These are phyloP conservation scores for Atherix ibis DNA, from an alignment of 2,888 invertebrate genomes.

Conservation along the genomic window DNA sequence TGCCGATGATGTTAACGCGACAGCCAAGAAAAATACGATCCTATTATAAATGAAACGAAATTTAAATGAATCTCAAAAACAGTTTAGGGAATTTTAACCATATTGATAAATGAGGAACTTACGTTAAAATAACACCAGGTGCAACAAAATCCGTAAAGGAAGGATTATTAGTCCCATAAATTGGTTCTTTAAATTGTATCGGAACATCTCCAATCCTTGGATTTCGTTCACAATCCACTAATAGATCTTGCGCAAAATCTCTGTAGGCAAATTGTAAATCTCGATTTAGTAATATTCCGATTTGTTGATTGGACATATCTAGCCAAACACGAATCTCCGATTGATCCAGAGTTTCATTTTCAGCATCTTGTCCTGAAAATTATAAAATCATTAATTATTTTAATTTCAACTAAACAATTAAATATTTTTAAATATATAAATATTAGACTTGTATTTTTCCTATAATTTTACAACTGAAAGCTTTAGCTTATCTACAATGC, in stretches of 20 bases:
- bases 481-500: not conserved
- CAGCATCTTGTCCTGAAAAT: conserved; percentile 50
- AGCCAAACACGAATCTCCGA: conserved; percentile 81
- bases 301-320: conserved; percentile 93
- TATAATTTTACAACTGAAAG: too few species aligned
- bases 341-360: conserved; percentile 71
- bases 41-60: conserved; percentile 35
- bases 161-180: conserved; percentile 76
- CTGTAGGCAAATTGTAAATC: conserved; percentile 75
- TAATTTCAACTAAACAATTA: too few species aligned
- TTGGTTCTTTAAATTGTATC: conserved; percentile 75
- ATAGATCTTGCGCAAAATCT: conserved; percentile 61
- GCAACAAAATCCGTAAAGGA: conserved; percentile 94
- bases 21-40: conserved; percentile 91
- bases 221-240: conserved; percentile 60
- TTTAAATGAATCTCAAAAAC: not conserved
- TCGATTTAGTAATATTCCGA: conserved; percentile 74
- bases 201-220: conserved; percentile 77
- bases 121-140: conserved; percentile 88
- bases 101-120: conserved; percentile 24
- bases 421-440: too few species aligned
- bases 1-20: conserved; percentile 83
- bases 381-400: not conserved
- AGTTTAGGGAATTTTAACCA: not conserved
- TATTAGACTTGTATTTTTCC: too few species aligned